Evolutionary conservation across 2,797 vertebrate species (phyloP), one percentile per base, ranked within the genome.

Genomic region (Geotrypetes seraphini): DNA sequence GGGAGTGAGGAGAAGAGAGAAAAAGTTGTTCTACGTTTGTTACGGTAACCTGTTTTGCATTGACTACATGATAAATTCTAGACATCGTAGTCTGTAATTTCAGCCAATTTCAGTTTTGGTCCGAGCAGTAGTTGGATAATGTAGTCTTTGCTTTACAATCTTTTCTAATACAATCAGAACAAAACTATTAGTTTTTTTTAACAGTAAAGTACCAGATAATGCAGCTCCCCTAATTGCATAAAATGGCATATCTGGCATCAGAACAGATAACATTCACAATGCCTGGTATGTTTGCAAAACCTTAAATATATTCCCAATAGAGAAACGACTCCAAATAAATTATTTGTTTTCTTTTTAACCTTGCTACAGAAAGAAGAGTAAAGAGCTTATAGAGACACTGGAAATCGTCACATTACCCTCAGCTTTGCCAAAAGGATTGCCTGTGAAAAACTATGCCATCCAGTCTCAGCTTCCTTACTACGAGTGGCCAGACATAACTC

Each of bases 321-420:
- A 20, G 7, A 8, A 15, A 8, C 30, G 8, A 6, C 10, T 26
- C 12, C 40, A 10, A 5, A 11, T 19, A 27, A 28, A 20, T 14
- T 9, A 30, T 3, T 4, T 7, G 5, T 41, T 49, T 43, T 41
- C 36, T 16, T 35, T 20, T 16, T 19, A 8, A 18, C 46, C 18
- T 27, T 36, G 25, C 11, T 32, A 12, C 25, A 7, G 23, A 39
- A 62, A 62, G 45, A 50, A 56, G 18, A 26, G 53, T 22, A 39
- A 40, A 39, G 39, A 47, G 25, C 43, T 91, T 0, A 75, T 97
- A 26, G 73, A 86, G 24, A 67, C 70, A 12, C 56, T 98, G 34
- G 92, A 97, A 33, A 92, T 97, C 12, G 91, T 97, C 16, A 84
- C 89, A 0, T 30, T 96, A 30, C 71, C 81, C 1, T 64, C 60